These are phyloP conservation scores for Oligia latruncula DNA, from an alignment of 2,888 invertebrate genomes.

Conservation along the genomic window DNA sequence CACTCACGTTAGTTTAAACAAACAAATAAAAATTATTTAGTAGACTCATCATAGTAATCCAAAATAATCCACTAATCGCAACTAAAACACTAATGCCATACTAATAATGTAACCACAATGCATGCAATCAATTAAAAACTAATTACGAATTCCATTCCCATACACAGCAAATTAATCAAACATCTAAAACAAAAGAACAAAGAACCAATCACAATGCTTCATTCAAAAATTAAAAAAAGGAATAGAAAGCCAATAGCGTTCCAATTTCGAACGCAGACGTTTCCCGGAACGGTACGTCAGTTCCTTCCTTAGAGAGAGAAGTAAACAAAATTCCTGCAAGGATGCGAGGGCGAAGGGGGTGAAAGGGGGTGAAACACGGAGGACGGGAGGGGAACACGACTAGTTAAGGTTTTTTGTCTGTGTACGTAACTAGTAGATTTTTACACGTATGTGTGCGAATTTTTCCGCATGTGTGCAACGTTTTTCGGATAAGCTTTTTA, in stretches of 20 bases:
- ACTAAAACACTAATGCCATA: slow-evolving; percentile 1
- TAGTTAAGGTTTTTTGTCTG: slow-evolving; percentile 88
- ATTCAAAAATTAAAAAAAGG: slow-evolving; percentile 50
- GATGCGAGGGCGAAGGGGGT: slow-evolving; percentile 81
- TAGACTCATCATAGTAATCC: background rate
- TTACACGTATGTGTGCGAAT: slow-evolving; percentile 59
- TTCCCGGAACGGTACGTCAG: slow-evolving; percentile 76
- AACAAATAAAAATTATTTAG: background rate
- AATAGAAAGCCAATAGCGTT: slow-evolving; percentile 82
- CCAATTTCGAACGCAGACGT: slow-evolving; percentile 81
- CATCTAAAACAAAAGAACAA: slow-evolving; percentile 38
- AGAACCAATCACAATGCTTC: slow-evolving; percentile 40
- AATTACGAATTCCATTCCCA: slow-evolving; percentile 16
- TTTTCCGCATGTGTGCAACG: slow-evolving; percentile 70
- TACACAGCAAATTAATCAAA: slow-evolving; percentile 24
- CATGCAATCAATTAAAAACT: background rate
- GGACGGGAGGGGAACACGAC: slow-evolving; percentile 64
- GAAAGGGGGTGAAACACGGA: slow-evolving; percentile 57
- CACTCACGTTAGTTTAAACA: background rate
- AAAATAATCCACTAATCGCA: background rate
- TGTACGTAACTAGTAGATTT: slow-evolving; percentile 75
- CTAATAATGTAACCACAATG: background rate
- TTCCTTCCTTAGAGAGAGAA: slow-evolving; percentile 87
- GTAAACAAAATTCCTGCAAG: slow-evolving; percentile 90
- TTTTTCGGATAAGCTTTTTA: slow-evolving; percentile 81